These are phyloP conservation scores for Rosalia funebris DNA, from an alignment of 2,888 invertebrate species.

Conservation along the genomic window DNA sequence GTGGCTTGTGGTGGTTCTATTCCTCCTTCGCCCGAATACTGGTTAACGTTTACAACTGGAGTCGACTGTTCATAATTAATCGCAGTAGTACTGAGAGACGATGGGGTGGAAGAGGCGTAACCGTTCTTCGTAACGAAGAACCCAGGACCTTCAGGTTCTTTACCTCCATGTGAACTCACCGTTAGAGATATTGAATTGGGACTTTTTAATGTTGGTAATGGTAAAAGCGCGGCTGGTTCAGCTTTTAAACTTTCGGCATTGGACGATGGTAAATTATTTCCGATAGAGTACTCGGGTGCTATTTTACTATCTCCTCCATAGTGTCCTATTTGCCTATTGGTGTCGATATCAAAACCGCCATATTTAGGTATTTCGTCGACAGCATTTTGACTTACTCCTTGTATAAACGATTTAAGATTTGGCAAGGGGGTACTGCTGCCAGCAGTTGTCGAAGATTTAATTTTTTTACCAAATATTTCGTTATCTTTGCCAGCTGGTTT, in stretches of 20 bases:
- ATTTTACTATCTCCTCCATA: background rate
- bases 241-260: background rate
- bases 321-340: background rate
- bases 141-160: conserved; percentile 9
- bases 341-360: too few species aligned
- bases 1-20: background rate
- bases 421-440: background rate
- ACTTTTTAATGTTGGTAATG: background rate
- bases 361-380: background rate
- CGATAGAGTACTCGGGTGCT: background rate
- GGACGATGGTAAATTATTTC: background rate
- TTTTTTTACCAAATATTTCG: background rate
- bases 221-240: background rate
- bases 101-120: conserved; percentile 2
- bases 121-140: conserved; percentile 40
- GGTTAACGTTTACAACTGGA: background rate
- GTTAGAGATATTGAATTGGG: background rate
- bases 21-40: background rate
- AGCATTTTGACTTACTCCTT: background rate
- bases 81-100: background rate
- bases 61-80: conserved; percentile 12
- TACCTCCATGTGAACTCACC: background rate
- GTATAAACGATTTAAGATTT: background rate
- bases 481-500: too few species aligned
- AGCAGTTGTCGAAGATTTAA: background rate